Base-by-base conservation (phyloP, 2,113 vertebrate species). In the Eublepharis macularius region DNA sequence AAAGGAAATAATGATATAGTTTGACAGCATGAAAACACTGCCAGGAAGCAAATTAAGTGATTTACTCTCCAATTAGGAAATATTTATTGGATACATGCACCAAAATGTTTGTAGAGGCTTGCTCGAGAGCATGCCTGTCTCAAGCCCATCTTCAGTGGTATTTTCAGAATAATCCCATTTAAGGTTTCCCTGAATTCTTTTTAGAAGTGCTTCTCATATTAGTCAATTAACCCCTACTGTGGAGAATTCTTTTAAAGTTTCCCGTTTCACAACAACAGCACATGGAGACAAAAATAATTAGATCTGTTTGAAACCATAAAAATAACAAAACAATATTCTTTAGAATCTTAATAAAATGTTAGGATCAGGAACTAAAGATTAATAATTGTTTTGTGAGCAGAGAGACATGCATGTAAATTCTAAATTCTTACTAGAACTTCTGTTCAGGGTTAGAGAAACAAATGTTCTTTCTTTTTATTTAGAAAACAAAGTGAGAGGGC, bases 91-190 rank as follows among this genome's bases (percentile, higher is more conserved):
- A 51, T 89, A 68, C 19, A n/a, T 83, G 77, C 74, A 87, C 85
- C 84, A 91, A 90, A 91, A 69, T 89, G 81, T 90, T 93, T 95
- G 89, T 57, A 92, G 81, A 86, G 86, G 80, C 88, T 77, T 4
- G 65, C 86, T 80, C 81, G 63, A 87, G 76, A 82, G 86, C 39
- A 60, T 0, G 0, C 88, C 88, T 86, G 87, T 88, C 86, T 41
- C 68, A 43, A 83, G 81, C 45, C n/a, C 69, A 76, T 63, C 51
- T 73, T 43, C 92, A 84, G 79, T 39, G 10, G 0, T 85, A 83
- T 82, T 63, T 75, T 84, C 36, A 32, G 4, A 69, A 19, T 89
- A 85, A 89, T 88, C 68, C 91, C 76, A 85, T 51, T 89, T 49
- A 32, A 72, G 0, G 21, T 4, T 78, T 86, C 34, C 70, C 24